Conservation (phyloP, 2,113 vertebrate species). For the Ailuropoda melanoleuca region DNA sequence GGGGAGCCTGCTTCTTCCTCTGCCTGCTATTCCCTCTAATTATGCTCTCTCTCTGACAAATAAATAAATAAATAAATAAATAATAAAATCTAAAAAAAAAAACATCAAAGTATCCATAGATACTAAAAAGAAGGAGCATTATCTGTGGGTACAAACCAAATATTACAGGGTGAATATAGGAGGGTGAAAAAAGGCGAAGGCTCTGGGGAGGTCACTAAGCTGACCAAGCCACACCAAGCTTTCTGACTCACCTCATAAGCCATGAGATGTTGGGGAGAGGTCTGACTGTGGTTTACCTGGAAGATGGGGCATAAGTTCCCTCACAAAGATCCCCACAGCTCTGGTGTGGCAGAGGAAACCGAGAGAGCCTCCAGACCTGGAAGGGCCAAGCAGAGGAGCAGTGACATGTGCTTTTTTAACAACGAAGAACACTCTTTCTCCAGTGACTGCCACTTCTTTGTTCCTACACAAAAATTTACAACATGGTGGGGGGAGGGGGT, state of each 20-base stretch:
- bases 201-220: background rate
- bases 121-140: background rate
- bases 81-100: too few relatives aligned
- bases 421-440: background rate
- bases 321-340: background rate
- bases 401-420: background rate
- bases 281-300: background rate
- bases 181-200: accelerated
- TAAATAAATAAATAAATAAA: background rate
- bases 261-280: background rate
- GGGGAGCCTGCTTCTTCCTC: background rate
- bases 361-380: background rate
- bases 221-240: background rate
- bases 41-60: background rate
- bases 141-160: background rate
- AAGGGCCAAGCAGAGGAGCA: background rate
- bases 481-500: background rate
- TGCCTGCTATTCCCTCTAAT: background rate
- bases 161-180: background rate
- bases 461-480: background rate
- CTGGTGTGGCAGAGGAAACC: background rate
- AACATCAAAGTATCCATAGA: background rate
- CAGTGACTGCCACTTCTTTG: background rate
- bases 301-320: background rate
- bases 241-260: background rate